Conservation (phyloP, 2,113 vertebrate genomes). For the Indicator indicator region DNA sequence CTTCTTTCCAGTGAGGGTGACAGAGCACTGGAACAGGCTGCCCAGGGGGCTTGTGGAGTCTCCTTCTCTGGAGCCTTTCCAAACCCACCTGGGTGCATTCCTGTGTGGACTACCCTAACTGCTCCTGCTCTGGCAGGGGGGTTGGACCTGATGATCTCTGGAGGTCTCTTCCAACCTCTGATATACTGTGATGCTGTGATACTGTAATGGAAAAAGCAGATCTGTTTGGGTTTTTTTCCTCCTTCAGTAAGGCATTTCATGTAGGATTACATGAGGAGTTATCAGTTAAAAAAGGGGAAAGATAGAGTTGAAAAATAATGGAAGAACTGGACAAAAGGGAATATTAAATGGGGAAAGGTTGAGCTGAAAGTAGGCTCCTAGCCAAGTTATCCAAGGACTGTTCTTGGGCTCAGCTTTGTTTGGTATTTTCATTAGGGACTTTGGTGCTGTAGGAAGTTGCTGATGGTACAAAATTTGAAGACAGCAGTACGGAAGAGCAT, state of each 20-base stretch:
- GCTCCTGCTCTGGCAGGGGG: no score
- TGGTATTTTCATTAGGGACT: not conserved
- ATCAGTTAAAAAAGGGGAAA: not conserved
- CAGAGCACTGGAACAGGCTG: no score
- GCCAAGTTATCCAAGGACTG: not conserved
- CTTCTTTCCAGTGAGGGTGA: no score
- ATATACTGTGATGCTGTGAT: no score
- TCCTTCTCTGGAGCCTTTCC: no score
- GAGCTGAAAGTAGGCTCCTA: not conserved
- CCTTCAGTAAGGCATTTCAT: not conserved
- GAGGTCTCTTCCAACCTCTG: no score
- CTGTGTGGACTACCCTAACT: no score
- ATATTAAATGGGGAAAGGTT: not conserved
- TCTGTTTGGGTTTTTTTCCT: not conserved
- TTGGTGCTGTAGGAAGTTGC: not conserved
- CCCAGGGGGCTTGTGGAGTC: no score
- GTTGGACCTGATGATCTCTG: no score
- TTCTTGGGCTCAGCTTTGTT: not conserved
- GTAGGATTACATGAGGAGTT: not conserved
- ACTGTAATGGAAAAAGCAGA: not conserved
- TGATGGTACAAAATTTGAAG: constrained; percentile 1
- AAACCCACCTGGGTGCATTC: no score
- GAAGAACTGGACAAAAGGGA: not conserved
- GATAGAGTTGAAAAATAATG: not conserved
- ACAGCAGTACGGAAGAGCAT: not conserved